These are phyloP conservation scores for Papilio aristodemus DNA, from an alignment of 1,140 invertebrate species.

Conservation along the genomic window DNA sequence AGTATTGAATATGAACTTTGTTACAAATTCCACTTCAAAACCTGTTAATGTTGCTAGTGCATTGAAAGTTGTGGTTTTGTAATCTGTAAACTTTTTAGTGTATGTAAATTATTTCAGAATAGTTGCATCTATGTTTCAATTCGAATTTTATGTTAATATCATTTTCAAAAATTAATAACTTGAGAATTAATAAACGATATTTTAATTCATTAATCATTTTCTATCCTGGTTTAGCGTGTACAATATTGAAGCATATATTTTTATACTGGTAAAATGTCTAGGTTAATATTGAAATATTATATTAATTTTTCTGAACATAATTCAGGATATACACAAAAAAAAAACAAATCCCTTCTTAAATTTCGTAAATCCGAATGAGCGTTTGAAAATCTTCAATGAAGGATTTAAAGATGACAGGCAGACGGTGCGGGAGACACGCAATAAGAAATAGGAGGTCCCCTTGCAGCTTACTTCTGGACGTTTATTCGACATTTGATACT, in stretches of 20 bases:
- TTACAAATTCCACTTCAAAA: slow-evolving; percentile 7
- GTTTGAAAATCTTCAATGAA: slow-evolving; percentile 13
- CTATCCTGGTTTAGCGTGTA: too few species aligned
- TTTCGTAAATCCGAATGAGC: background rate
- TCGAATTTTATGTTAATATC: too few species aligned
- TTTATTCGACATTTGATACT: slow-evolving; percentile 45
- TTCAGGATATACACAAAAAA: too few species aligned
- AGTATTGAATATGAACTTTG: slow-evolving; percentile 3
- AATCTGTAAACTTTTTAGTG: background rate
- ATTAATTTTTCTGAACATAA: too few species aligned
- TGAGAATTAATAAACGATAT: too few species aligned
- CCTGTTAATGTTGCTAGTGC: background rate
- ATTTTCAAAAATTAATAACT: too few species aligned
- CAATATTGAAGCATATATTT: too few species aligned
- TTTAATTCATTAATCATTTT: too few species aligned
- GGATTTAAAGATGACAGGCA: slow-evolving; percentile 14
- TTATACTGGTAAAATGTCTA: too few species aligned
- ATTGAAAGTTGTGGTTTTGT: background rate
- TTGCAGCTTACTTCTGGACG: background rate
- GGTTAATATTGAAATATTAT: too few species aligned
- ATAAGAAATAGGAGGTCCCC: slow-evolving; percentile 5
- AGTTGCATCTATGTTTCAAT: background rate
- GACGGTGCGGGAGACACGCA: slow-evolving; percentile 2
- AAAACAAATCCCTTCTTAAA: background rate
- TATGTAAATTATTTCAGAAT: background rate